Evolutionary conservation across 2,113 vertebrate genomes (phyloP).

Genomic region (Redunca redunca): DNA sequence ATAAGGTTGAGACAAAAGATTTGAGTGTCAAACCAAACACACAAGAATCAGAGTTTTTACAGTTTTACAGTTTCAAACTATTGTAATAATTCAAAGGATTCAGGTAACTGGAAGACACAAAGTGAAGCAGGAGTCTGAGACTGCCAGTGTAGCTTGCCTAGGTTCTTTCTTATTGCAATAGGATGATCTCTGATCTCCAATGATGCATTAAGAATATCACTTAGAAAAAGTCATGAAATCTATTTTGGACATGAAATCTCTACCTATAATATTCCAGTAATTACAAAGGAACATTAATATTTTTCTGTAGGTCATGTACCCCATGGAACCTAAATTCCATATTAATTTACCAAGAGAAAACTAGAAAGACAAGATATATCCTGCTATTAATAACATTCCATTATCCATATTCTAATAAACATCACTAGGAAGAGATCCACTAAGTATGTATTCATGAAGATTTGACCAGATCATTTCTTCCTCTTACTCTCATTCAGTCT

Average conservation of each 20-base stretch:
- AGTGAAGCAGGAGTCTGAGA: background rate
- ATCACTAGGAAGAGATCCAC: background rate
- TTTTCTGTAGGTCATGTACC: background rate
- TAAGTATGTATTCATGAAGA: background rate
- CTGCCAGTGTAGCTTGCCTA: background rate
- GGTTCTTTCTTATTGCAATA: background rate
- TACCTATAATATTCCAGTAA: background rate
- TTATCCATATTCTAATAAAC: background rate
- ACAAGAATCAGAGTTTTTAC: background rate
- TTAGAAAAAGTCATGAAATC: background rate
- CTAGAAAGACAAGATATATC: background rate
- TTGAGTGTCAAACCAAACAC: background rate
- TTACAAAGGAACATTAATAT: background rate
- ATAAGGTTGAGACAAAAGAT: background rate
- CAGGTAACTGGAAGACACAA: background rate
- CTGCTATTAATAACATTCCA: background rate
- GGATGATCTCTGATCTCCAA: background rate
- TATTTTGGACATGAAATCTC: background rate
- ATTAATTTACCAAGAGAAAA: background rate
- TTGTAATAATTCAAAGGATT: background rate
- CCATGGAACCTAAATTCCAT: background rate
- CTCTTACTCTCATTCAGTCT: background rate
- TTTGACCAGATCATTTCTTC: background rate
- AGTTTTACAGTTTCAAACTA: background rate
- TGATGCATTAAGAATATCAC: background rate